Evolutionary conservation across 2,113 vertebrate species (phyloP).

Genomic region (Saguinus imperator): DNA sequence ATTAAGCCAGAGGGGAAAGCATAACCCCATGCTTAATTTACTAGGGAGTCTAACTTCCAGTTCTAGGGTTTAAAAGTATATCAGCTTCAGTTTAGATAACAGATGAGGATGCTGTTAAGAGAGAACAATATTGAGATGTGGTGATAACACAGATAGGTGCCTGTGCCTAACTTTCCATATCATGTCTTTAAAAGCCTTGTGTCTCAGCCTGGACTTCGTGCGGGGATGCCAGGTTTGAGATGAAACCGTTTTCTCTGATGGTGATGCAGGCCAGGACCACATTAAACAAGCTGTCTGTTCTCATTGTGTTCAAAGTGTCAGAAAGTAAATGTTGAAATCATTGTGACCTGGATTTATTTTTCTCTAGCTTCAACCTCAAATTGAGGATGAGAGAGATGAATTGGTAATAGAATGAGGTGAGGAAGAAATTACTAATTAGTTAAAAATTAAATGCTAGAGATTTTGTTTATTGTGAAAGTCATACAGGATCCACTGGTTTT

Average conservation of each 20-base stretch:
- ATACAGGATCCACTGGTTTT: constrained; percentile 53
- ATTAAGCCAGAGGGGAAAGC: constrained; percentile 21
- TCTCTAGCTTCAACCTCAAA: constrained; percentile 30
- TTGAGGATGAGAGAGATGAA: constrained; percentile 54
- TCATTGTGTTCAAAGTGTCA: constrained; percentile 52
- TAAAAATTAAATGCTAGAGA: constrained; percentile 64
- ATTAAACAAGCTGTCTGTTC: constrained; percentile 40
- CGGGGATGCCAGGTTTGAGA: not conserved
- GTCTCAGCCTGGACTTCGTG: constrained; percentile 27
- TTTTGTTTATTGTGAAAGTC: constrained; percentile 72
- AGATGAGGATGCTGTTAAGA: constrained; percentile 64
- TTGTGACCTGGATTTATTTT: constrained; percentile 62
- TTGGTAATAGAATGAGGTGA: constrained; percentile 35
- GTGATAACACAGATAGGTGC: constrained; percentile 31
- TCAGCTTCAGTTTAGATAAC: constrained; percentile 69
- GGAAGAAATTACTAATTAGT: constrained; percentile 72
- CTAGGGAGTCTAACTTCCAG: constrained; percentile 43
- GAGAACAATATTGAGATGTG: constrained; percentile 57
- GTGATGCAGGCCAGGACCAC: not conserved
- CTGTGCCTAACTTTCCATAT: constrained; percentile 60
- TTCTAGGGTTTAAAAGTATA: constrained; percentile 57
- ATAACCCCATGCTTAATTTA: constrained; percentile 57
- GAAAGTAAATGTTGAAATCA: constrained; percentile 50
- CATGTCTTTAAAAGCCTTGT: constrained; percentile 65
- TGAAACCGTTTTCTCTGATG: constrained; percentile 44